Base-by-base conservation (phyloP, 2,113 vertebrate genomes). In the Brachyistius frenatus region DNA sequence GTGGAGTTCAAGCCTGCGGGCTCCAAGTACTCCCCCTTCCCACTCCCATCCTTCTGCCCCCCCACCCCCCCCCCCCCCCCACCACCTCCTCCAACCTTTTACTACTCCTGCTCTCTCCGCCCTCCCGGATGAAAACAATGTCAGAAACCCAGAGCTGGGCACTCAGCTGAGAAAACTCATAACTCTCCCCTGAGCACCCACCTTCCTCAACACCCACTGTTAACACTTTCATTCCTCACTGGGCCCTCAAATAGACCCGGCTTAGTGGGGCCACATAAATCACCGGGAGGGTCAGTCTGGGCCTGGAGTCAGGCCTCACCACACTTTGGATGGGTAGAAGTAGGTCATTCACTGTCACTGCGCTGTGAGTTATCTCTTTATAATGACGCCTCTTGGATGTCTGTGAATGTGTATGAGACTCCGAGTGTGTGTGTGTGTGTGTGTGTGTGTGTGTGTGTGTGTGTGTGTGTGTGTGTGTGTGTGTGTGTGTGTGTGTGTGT, bases 191-290 rank as follows among this genome's bases (percentile, higher is more conserved):
- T 86, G 72, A 75, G 87, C 77, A 76, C 76, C 76, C 80, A 69
- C 76, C 89, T 83, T 92, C 84, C 79, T 80, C 85, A 86, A 80
- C 92, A 90, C 88, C 90, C 91, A 68, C 85, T 81, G 84, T 91
- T 94, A 94, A 94, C 93, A 94, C 94, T 94, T 94, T 95, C 93
- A 93, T 95, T 94, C 92, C 92, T 93, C 76, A 53, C 90, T 60
- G 86, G 85, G 64, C 92, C 91, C 91, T 93, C 90, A 89, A 93
- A 92, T 87, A 91, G 91, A 90, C 70, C 80, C 76, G 74, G 89
- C 89, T 91, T 86, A 89, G 89, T 75, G 80, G 89, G 90, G 86
- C 88, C 86, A 81, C 91, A 94, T 95, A 94, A 94, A 95, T 95
- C 94, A 94, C 47, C 0, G 1, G 23, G 62, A 71, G 87, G 90